These are phyloP conservation scores for Dermatophagoides farinae DNA, from an alignment of 1,140 invertebrate species.

Conservation along the genomic window DNA sequence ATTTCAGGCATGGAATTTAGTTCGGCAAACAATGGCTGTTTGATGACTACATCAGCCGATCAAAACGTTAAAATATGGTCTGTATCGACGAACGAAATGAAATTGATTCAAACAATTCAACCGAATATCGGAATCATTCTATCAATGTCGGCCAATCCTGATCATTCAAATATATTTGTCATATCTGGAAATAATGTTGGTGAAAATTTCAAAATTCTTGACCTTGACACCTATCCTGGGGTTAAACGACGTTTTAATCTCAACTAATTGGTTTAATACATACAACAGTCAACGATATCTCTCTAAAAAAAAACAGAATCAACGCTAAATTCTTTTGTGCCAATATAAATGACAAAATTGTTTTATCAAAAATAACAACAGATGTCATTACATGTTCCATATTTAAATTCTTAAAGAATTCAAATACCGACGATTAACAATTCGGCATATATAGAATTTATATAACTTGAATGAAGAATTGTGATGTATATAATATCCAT, in stretches of 20 bases:
- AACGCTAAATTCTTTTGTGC: too few species aligned
- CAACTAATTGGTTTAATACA: neutral
- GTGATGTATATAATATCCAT: too few species aligned
- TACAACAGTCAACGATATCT: too few species aligned
- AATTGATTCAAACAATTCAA: constrained; percentile 24
- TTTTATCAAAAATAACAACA: too few species aligned
- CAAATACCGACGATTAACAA: too few species aligned
- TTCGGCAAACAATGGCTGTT: constrained; percentile 41
- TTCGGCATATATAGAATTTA: too few species aligned
- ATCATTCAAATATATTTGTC: constrained; percentile 53
- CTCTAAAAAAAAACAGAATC: too few species aligned
- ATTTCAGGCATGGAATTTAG: constrained; percentile 38
- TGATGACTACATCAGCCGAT: constrained; percentile 50
- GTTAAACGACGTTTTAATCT: neutral
- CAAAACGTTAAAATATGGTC: constrained; percentile 60
- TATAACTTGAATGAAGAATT: too few species aligned
- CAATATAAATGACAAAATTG: too few species aligned
- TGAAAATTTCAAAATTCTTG: constrained; percentile 49
- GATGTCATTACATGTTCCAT: too few species aligned
- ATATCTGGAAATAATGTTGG: constrained; percentile 56
- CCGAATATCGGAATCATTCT: constrained; percentile 26
- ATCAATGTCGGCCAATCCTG: constrained; percentile 49
- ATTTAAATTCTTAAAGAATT: too few species aligned
- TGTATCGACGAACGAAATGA: constrained; percentile 26
- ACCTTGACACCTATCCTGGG: constrained; percentile 30